Base-by-base conservation (phyloP, 2,888 invertebrate species). In the Pachliopta kotzebuea region DNA sequence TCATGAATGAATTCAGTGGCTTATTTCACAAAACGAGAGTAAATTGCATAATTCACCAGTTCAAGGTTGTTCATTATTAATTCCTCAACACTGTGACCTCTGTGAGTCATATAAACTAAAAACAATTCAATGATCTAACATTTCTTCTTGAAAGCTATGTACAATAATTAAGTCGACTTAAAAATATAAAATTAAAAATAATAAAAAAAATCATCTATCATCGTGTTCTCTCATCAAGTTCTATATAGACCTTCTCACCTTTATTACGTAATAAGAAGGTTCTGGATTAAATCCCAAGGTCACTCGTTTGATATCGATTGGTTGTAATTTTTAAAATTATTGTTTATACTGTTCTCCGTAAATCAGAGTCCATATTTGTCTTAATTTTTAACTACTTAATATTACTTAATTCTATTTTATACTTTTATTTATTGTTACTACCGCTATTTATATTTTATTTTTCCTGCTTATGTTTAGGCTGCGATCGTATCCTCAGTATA, bases 61-160 rank as follows among this genome's bases (percentile, higher is more conserved):
- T 80, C 80, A 80, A 80, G 80, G 78, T 70, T 73, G 70, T 54
- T 64, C 64, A 57, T 65, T 62, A 67, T 76, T 77, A 75, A 78
- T 77, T 76, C 71, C 67, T 73, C 69, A 73, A 74, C 70, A 65
- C 78, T n/a, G 66, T 73, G 75, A 78, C 71, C 77, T 76, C 70
- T 59, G 50, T 50, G 62, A 65, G 55, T 62, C 65, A 62, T 54
- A 67, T 69, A 68, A 65, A 68, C 65, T 66, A 66, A 66, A 62
- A 66, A 37, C 31, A 52, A 21, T 52, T 8, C 3, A 52, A 9
- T 4, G 14, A 50, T 50, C 21, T 50, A n/a, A 1, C 6, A 11
- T 52, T 11, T 52, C n/a, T 14, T 52, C n/a, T n/a, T 45, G 6
- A 45, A 45, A 18, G 26, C 8, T 2, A 42, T 2, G 4, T 14